phyloP scores from a whole-genome alignment of 2,113 vertebrate species.

The Podiceps cristatus region DNA sequence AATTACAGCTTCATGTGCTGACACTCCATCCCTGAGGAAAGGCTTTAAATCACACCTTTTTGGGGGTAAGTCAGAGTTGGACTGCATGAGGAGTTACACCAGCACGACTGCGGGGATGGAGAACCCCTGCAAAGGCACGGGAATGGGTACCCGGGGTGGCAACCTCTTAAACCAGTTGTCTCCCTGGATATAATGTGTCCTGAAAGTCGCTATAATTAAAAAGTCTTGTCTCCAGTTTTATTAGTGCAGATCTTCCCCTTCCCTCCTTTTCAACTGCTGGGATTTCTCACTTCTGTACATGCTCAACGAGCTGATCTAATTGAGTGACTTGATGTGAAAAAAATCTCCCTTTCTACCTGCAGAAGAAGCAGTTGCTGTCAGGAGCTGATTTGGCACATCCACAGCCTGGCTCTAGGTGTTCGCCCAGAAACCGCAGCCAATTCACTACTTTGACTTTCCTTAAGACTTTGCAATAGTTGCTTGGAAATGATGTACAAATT shows the following conservation, averaged over 20 bases:
- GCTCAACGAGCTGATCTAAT: not conserved
- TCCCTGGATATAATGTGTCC: no score
- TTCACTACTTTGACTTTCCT: not conserved
- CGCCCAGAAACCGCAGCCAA: not conserved
- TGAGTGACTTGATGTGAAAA: not conserved
- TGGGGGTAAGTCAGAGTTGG: not conserved
- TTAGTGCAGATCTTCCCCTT: not conserved
- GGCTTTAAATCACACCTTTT: not conserved
- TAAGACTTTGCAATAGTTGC: not conserved
- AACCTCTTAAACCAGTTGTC: not conserved
- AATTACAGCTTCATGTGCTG: not conserved
- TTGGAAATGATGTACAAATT: not conserved
- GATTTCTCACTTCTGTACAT: not conserved
- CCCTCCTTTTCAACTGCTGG: not conserved
- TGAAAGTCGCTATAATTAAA: not conserved
- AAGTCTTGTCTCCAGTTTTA: rapidly evolving
- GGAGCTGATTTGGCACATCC: not conserved
- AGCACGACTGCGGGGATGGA: rapidly evolving
- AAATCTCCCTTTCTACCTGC: not conserved
- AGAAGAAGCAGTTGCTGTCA: not conserved
- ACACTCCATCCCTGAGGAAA: not conserved
- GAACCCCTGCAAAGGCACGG: rapidly evolving
- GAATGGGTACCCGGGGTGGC: rapidly evolving
- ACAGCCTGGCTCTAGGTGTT: not conserved
- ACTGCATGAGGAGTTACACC: not conserved